Evolutionary conservation across 2,888 invertebrate genomes (phyloP).

Genomic region (Lepidocyrtoides sp.): DNA sequence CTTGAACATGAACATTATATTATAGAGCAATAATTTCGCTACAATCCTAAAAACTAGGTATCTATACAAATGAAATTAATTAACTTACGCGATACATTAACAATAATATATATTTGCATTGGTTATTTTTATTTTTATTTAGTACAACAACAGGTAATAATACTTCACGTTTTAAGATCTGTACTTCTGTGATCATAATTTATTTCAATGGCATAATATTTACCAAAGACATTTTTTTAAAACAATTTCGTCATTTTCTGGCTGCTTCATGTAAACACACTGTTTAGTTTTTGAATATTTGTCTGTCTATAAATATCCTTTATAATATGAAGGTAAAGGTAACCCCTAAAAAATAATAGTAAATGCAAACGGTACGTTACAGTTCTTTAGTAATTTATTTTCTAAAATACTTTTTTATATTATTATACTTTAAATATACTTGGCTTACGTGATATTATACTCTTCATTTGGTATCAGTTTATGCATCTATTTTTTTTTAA

Average conservation of each 20-base stretch:
- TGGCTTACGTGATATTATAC: slow-evolving; percentile 14
- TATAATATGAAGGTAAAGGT: too few species aligned
- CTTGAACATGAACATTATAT: slow-evolving; percentile 16
- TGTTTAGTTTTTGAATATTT: background rate
- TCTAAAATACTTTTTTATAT: background rate
- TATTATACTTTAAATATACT: background rate
- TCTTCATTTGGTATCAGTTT: slow-evolving; percentile 37
- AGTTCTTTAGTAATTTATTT: background rate
- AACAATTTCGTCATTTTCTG: background rate
- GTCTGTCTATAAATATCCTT: background rate
- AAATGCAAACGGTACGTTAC: background rate
- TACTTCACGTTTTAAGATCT: slow-evolving; percentile 57
- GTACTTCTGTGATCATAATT: slow-evolving; percentile 11
- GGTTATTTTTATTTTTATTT: background rate
- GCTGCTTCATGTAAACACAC: background rate
- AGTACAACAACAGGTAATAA: slow-evolving; percentile 60
- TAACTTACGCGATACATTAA: background rate
- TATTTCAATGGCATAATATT: background rate
- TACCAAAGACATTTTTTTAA: background rate
- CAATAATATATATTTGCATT: background rate
- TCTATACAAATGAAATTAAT: background rate
- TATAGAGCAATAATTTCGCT: background rate
- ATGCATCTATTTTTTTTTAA: background rate
- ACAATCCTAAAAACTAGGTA: background rate
- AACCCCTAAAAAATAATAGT: background rate